These are phyloP conservation scores for Lomographa bimaculata DNA, from an alignment of 2,888 invertebrate species.

Conservation along the genomic window DNA sequence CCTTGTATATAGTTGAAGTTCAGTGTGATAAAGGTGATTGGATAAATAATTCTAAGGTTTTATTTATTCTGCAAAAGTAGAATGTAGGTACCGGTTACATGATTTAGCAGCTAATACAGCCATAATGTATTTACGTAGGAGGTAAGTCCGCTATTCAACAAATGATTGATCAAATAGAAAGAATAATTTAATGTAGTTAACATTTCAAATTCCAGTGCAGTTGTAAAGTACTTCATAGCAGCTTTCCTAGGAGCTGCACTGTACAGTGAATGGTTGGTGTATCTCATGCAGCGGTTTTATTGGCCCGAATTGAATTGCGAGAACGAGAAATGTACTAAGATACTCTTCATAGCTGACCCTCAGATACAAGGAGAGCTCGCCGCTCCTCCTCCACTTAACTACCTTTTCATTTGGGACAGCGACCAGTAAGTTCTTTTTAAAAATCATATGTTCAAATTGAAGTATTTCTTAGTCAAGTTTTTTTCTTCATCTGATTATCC, in stretches of 20 bases:
- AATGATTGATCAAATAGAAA: no score
- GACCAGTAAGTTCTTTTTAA: constrained; percentile 86
- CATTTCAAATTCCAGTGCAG: constrained; percentile 43
- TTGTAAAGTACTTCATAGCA: constrained; percentile 58
- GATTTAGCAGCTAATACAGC: no score
- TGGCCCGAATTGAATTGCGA: constrained; percentile 78
- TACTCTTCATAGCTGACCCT: constrained; percentile 94
- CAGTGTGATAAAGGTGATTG: no score
- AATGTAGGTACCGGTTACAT: no score
- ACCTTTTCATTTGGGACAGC: constrained; percentile 92
- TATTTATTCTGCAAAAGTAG: no score
- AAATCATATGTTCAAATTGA: background rate
- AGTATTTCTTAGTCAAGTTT: no score
- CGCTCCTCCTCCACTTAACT: constrained; percentile 87
- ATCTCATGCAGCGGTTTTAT: constrained; percentile 61
- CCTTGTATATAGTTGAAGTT: no score
- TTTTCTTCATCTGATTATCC: no score
- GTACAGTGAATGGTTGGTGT: constrained; percentile 84
- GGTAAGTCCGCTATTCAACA: constrained; percentile 43
- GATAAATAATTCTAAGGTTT: no score
- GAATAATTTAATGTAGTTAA: no score
- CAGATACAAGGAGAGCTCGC: constrained; percentile 94
- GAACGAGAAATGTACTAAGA: constrained; percentile 78
- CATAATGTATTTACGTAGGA: constrained; percentile 57
- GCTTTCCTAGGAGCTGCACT: constrained; percentile 53